Evolutionary conservation across 2,797 vertebrate genomes (phyloP).

Genomic region (Loris lydekkerianus): DNA sequence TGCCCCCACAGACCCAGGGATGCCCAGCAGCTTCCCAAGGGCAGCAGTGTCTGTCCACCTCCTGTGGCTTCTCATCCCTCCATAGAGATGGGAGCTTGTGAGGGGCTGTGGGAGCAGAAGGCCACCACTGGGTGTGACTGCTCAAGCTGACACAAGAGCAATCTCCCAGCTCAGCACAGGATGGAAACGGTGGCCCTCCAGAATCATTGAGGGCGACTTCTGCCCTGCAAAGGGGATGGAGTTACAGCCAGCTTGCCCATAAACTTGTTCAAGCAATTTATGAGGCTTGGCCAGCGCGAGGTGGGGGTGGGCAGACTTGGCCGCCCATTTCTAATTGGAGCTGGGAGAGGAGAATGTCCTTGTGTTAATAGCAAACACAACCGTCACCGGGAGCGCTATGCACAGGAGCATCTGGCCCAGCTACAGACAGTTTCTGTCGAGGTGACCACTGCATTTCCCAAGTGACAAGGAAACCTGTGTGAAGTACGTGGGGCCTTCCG

Average conservation of each 20-base stretch:
- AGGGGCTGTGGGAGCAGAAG: not conserved
- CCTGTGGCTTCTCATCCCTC: not conserved
- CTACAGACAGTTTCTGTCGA: not conserved
- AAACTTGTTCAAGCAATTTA: constrained; percentile 81
- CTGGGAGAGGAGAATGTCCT: not conserved
- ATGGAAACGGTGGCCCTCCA: not conserved
- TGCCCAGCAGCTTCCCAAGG: not conserved
- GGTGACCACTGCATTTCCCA: not conserved
- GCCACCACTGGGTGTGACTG: fast-evolving
- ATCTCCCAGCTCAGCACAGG: not conserved
- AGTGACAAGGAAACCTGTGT: constrained; percentile 64
- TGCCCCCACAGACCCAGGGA: not conserved
- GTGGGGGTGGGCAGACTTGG: constrained; percentile 36
- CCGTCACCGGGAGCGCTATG: fast-evolving
- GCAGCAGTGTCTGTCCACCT: not conserved
- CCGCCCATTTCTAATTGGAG: constrained; percentile 31
- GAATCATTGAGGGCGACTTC: not conserved
- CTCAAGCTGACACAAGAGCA: not conserved
- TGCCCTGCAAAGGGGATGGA: not conserved
- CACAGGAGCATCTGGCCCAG: not conserved
- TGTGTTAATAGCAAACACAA: not conserved
- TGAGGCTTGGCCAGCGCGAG: not conserved
- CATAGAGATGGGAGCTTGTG: not conserved
- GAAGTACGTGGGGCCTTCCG: not conserved
- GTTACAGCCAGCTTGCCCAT: constrained; percentile 18